Evolutionary conservation across 2,797 vertebrate species (phyloP).

Genomic region (Smutsia gigantea): DNA sequence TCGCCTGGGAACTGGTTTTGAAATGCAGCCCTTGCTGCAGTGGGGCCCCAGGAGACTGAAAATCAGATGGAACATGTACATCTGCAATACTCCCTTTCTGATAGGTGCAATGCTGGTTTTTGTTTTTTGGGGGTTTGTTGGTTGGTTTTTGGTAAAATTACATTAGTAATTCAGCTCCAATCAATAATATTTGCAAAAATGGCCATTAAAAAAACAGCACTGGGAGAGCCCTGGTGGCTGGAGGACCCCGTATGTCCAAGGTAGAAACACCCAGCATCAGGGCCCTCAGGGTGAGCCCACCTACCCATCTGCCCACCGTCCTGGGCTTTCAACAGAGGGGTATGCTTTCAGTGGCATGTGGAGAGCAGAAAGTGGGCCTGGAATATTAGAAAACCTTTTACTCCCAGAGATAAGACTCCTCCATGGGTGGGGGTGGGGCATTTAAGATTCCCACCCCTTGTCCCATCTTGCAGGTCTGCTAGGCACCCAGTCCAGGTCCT

Average conservation of each 20-base stretch:
- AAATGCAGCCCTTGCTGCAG: background rate
- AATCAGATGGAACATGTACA: background rate
- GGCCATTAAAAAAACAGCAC: background rate
- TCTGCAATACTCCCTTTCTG: background rate
- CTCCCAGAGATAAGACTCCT: background rate
- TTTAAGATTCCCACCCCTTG: background rate
- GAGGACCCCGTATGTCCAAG: background rate
- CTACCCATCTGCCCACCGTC: too few relatives aligned
- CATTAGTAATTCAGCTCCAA: background rate
- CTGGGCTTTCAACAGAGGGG: background rate
- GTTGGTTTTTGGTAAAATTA: background rate
- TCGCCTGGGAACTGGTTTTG: background rate
- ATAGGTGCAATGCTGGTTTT: background rate
- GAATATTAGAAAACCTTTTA: background rate
- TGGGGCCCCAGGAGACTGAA: background rate
- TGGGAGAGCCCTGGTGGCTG: fast-evolving
- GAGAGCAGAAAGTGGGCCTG: background rate
- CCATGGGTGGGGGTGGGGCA: fast-evolving
- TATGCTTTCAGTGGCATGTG: fast-evolving
- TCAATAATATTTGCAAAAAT: background rate
- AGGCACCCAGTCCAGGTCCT: fast-evolving
- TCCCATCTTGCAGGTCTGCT: background rate
- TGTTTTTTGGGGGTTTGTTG: background rate
- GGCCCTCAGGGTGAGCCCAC: fast-evolving
- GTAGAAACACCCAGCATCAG: fast-evolving